Conservation (phyloP, 23 tunicate genomes). For the Styela plicata region DNA sequence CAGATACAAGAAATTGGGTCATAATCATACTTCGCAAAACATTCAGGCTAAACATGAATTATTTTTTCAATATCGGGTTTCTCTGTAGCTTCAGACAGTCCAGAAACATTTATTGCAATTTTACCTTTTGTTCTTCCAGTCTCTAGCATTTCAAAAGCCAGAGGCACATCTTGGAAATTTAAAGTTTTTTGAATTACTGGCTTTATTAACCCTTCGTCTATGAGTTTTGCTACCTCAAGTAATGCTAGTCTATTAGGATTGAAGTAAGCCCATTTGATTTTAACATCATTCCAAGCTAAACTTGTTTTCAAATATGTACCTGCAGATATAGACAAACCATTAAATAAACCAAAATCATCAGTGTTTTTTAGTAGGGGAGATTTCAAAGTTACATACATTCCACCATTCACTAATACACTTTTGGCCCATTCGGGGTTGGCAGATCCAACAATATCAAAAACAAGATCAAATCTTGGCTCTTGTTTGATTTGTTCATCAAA, state of each 20-base stretch:
- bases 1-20: neutral
- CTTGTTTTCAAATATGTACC: conserved; percentile 12
- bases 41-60: conserved; percentile 51
- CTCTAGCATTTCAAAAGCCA: conserved; percentile 49
- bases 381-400: conserved; percentile 49
- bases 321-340: conserved; percentile 34
- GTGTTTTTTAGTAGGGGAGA: conserved; percentile 47
- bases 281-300: conserved; percentile 10
- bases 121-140: conserved; percentile 74
- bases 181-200: conserved; percentile 62
- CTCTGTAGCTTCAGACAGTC: conserved; percentile 63
- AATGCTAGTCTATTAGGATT: conserved; percentile 51
- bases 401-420: conserved; percentile 23
- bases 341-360: conserved; percentile 44
- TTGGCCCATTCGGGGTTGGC: conserved; percentile 55
- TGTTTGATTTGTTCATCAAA: conserved; percentile 31
- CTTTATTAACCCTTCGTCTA: conserved; percentile 62
- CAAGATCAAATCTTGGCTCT: conserved; percentile 31
- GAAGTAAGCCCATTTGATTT: conserved; percentile 55
- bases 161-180: conserved; percentile 58
- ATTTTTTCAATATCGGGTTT: conserved; percentile 68
- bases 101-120: conserved; percentile 80
- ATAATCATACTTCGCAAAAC: neutral
- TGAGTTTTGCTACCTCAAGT: conserved; percentile 55
- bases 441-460: conserved; percentile 78